Percentiles rank a stretch among this genome's conserved stretches.
These are phyloP conservation scores for Ophioninae sp. DNA, from an alignment of 2,888 invertebrate genomes.

Conservation along the genomic window DNA sequence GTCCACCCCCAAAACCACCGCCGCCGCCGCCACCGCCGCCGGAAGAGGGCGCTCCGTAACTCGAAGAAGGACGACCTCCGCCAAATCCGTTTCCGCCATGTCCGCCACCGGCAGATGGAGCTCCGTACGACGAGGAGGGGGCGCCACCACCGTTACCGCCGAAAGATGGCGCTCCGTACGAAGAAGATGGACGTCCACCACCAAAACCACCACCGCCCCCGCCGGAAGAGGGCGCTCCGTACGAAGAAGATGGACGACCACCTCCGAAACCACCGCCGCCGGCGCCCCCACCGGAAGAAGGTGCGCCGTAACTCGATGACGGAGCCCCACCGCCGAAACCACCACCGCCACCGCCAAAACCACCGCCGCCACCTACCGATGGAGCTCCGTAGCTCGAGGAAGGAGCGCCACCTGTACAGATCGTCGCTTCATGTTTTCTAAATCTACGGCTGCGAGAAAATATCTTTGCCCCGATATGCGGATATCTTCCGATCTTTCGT, in stretches of 20 bases:
- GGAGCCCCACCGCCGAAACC: slow-evolving; percentile 66
- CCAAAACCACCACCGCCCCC: slow-evolving; percentile 70
- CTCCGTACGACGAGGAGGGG: slow-evolving; percentile 76
- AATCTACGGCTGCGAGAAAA: too few species aligned
- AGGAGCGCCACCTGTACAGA: slow-evolving; percentile 69
- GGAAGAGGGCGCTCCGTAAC: slow-evolving; percentile 76
- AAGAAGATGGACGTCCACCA: slow-evolving; percentile 60
- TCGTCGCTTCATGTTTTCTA: too few species aligned
- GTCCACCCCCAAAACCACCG: slow-evolving; percentile 69
- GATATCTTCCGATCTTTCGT: too few species aligned
- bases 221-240: slow-evolving; percentile 69
- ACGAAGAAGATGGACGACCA: slow-evolving; percentile 73
- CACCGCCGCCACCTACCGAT: slow-evolving; percentile 69
- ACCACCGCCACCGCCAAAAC: slow-evolving; percentile 56
- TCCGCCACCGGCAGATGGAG: slow-evolving; percentile 66
- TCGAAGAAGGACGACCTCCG: slow-evolving; percentile 69
- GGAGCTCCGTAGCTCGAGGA: slow-evolving; percentile 75
- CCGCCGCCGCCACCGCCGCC: slow-evolving; percentile 61
- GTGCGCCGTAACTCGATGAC: slow-evolving; percentile 73
- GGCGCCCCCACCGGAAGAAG: slow-evolving; percentile 67
- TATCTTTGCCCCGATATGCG: too few species aligned
- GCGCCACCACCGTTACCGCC: slow-evolving; percentile 67
- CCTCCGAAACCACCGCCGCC: slow-evolving; percentile 69
- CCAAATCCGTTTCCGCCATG: slow-evolving; percentile 51
- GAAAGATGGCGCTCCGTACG: slow-evolving; percentile 70